These are phyloP conservation scores for Cryptosula pallasiana DNA, from an alignment of 2,888 invertebrate genomes.

Conservation along the genomic window DNA sequence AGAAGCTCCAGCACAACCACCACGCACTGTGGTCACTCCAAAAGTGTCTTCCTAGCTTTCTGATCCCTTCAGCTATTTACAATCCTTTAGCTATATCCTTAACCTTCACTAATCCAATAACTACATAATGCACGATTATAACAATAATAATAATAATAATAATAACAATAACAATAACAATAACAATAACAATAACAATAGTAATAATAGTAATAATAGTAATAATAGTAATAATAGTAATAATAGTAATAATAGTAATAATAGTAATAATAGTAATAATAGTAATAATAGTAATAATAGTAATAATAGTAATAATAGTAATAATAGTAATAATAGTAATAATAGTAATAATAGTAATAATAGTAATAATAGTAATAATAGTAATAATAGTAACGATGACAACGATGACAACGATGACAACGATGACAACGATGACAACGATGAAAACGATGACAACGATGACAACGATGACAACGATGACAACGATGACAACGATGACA, in stretches of 20 bases:
- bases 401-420: neutral
- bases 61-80: too few species aligned
- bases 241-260: neutral
- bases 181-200: neutral
- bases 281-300: neutral
- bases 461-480: slow-evolving; percentile 30
- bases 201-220: neutral
- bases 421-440: neutral
- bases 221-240: neutral
- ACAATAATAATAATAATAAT: neutral
- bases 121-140: too few species aligned
- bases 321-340: neutral
- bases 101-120: too few species aligned
- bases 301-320: neutral
- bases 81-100: too few species aligned
- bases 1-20: too few species aligned
- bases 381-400: neutral
- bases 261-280: neutral
- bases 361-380: neutral
- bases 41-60: too few species aligned
- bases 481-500: neutral
- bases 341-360: neutral
- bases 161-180: neutral
- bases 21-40: too few species aligned
- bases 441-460: too few species aligned